Conservation (phyloP, 2,797 vertebrate species). For the Gouania willdenowi region DNA sequence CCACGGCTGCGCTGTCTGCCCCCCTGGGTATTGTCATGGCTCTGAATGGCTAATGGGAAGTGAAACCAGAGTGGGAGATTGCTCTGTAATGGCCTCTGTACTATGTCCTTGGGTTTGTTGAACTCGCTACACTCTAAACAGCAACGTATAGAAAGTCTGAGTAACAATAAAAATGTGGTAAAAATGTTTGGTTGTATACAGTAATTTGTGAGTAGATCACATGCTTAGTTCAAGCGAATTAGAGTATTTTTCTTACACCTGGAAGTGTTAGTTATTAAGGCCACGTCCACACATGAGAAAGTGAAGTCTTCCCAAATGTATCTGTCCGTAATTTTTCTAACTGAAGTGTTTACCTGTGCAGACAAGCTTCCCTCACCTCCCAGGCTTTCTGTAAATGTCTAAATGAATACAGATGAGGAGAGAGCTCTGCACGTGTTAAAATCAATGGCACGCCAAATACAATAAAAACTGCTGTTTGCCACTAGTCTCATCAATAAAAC, state of each 20-base stretch:
- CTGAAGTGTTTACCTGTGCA: neutral
- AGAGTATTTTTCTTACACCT: no score
- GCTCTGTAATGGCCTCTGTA: constrained; percentile 42
- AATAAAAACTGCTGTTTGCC: constrained; percentile 44
- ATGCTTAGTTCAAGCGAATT: no score
- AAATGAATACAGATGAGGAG: constrained; percentile 51
- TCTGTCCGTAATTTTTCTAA: no score
- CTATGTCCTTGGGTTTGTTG: constrained; percentile 34
- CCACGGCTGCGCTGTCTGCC: constrained; percentile 23
- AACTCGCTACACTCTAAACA: constrained; percentile 15
- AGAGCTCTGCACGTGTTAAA: constrained; percentile 31
- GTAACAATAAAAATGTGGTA: neutral
- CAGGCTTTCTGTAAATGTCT: constrained; percentile 5
- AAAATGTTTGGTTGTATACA: neutral
- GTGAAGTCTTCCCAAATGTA: no score
- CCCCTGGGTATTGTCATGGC: constrained; percentile 58
- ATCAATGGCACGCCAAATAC: constrained; percentile 43
- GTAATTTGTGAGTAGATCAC: neutral
- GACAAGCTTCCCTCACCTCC: neutral
- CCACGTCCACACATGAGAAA: no score
- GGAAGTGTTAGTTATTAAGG: no score
- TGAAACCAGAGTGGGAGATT: constrained; percentile 58
- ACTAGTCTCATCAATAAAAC: constrained; percentile 43
- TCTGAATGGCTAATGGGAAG: constrained; percentile 67
- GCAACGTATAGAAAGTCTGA: constrained; percentile 1